Base-by-base conservation (phyloP, 2,113 vertebrate species). In the Trogon melanurus region DNA sequence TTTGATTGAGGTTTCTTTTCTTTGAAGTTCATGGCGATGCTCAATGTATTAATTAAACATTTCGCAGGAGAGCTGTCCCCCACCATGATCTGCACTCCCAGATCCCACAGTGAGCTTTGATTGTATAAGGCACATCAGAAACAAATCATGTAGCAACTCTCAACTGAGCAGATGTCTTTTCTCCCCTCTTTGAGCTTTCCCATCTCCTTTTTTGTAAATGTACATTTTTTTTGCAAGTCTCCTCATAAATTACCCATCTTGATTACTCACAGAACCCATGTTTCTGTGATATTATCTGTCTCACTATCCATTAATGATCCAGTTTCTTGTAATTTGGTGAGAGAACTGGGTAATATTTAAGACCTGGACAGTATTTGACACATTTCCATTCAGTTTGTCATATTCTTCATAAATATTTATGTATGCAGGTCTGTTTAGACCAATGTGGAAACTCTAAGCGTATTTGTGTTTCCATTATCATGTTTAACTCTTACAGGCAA, bases 341-440 rank as follows among this genome's bases (percentile, higher is more conserved):
- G 38, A 79, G 8, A 23, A 22, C 15, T 80, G 57, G 34, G 32
- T 72, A 38, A 14, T 56, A 6, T 74, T 92, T 64, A 51, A 86
- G 23, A 62, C 3, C 2, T 92, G 54, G 47, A 50, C 27, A 21
- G 4, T 19, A 6, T 65, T 27, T 82, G 36, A 17, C 27, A 13
- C 88, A 50, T 93, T 88, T 54, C 54, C 36, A 25, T 61, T 90
- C 14, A 19, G 2, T 54, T 82, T 67, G 9, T 56, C 74, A 47
- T 30, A 26, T 62, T 95, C 85, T 65, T 76, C 36, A 18, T 88
- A 72, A 75, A 65, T 85, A 81, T 73, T 80, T 91, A 53, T 8
- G 11, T 48, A 2, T 29, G 29, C 19, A 44, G 22, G 13, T 82
- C 18, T 18, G 21, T 56, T 72, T 69, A 86, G 64, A 79, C 32